Percentiles rank a stretch among this genome's conserved stretches.
Conservation (phyloP, 2,888 invertebrate genomes). For the Steinernema carpocapsae region DNA sequence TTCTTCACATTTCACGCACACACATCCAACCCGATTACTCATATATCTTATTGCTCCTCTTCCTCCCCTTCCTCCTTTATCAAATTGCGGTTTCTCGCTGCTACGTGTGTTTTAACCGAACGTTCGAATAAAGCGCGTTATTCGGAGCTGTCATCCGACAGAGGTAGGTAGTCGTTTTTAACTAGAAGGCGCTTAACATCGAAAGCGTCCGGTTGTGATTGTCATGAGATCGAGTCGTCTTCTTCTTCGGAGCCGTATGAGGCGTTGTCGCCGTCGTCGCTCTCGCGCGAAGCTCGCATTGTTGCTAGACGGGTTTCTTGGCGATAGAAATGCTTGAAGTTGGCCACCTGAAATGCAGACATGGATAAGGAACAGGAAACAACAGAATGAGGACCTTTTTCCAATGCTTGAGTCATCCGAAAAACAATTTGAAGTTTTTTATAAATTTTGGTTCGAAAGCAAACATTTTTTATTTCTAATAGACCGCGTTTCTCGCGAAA, state of each 20-base stretch:
- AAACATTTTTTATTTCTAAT: no score
- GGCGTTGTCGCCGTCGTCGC: not conserved
- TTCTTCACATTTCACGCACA: not conserved
- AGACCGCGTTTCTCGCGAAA: no score
- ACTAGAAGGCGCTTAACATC: slow-evolving; percentile 24
- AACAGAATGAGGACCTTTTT: no score
- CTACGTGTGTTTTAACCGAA: slow-evolving; percentile 6
- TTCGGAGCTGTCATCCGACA: slow-evolving; percentile 26
- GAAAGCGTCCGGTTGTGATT: slow-evolving; percentile 15
- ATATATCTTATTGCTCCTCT: not conserved
- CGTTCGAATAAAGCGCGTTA: slow-evolving; percentile 32
- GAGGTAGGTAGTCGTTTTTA: slow-evolving; percentile 20
- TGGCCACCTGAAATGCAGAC: slow-evolving; percentile 67
- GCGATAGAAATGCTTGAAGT: slow-evolving; percentile 72
- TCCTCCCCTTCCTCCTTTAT: not conserved
- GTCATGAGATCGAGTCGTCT: slow-evolving; percentile 20
- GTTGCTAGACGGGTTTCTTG: slow-evolving; percentile 68
- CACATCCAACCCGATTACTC: not conserved
- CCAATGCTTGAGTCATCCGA: not conserved
- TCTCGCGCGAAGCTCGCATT: slow-evolving; percentile 47
- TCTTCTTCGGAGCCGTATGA: not conserved
- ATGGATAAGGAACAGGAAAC: no score
- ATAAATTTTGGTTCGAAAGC: no score
- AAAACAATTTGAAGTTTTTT: no score
- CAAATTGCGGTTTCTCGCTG: no score